phyloP scores from a whole-genome alignment of 2,113 vertebrate genomes.

The Stegastes partitus region DNA sequence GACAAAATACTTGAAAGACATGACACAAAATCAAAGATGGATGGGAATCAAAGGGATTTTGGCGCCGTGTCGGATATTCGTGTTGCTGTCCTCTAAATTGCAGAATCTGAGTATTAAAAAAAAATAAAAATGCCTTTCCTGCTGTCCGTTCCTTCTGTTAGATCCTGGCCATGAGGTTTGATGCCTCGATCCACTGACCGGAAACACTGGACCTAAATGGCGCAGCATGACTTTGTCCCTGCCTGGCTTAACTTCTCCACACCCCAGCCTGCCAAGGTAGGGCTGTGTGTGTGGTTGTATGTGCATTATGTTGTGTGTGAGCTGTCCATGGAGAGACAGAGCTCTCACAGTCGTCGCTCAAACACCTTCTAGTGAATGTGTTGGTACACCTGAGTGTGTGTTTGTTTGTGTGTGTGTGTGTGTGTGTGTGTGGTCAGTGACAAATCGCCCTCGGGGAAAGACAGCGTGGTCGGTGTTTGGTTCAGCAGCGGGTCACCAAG shows the following conservation, averaged over 20 bases:
- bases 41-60: not conserved
- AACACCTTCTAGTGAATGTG: not conserved
- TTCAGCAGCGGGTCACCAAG: conserved; percentile 29
- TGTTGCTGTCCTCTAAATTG: not conserved
- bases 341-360: not conserved
- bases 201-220: conserved; percentile 99
- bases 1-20: conserved; percentile 16
- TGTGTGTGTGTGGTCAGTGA: not conserved
- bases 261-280: conserved; percentile 98
- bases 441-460: conserved; percentile 15
- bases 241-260: conserved; percentile 99
- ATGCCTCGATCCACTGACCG: conserved; percentile 99
- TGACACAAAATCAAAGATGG: conserved; percentile 9
- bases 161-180: conserved; percentile 99
- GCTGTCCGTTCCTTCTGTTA: conserved; percentile 53
- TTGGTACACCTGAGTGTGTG: not conserved
- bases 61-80: not conserved
- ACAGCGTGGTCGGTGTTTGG: conserved; percentile 2
- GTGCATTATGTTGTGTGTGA: not conserved
- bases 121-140: conserved; percentile 6
- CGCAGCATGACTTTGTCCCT: conserved; percentile 99
- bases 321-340: not conserved
- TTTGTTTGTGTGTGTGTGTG: not conserved
- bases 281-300: not conserved
- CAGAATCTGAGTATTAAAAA: not conserved